These are phyloP conservation scores for Nomada flava DNA, from an alignment of 2,888 invertebrate species.

Conservation along the genomic window DNA sequence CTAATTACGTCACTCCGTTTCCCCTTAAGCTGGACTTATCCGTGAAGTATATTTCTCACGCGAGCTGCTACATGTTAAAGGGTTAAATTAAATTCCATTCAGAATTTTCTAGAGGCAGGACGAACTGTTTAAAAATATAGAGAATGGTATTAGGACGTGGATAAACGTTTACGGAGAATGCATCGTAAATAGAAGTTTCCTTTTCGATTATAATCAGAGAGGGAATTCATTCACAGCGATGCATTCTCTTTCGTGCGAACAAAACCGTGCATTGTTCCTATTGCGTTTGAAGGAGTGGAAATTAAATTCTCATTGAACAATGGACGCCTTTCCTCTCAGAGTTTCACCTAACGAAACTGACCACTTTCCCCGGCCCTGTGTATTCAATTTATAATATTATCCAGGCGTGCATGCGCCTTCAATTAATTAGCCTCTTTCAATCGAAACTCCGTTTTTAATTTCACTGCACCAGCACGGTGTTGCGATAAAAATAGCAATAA, in stretches of 20 bases:
- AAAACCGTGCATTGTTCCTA: conserved; percentile 48
- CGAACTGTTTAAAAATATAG: not conserved
- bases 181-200: conserved; percentile 11
- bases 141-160: not conserved
- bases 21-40: not conserved
- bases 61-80: too few relatives aligned
- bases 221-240: conserved; percentile 6
- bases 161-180: not conserved
- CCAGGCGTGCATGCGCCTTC: not conserved
- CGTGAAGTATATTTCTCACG: not conserved
- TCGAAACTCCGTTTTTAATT: too few relatives aligned
- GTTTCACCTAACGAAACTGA: conserved; percentile 42
- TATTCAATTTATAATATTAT: conserved; percentile 1
- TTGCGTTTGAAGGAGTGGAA: conserved; percentile 42
- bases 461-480: too few relatives aligned
- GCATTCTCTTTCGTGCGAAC: conserved; percentile 49
- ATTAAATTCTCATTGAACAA: conserved; percentile 64
- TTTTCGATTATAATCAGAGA: conserved; percentile 25
- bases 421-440: not conserved
- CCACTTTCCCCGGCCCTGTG: conserved; percentile 40
- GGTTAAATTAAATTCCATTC: too few relatives aligned
- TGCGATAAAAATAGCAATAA: too few relatives aligned
- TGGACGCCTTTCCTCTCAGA: conserved; percentile 30
- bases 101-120: too few relatives aligned
- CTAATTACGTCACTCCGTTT: not conserved